Percentiles rank a stretch among this genome's conserved stretches.
Evolutionary conservation across 2,797 vertebrate species (phyloP).

Genomic region (Melanotaenia pygmaea): DNA sequence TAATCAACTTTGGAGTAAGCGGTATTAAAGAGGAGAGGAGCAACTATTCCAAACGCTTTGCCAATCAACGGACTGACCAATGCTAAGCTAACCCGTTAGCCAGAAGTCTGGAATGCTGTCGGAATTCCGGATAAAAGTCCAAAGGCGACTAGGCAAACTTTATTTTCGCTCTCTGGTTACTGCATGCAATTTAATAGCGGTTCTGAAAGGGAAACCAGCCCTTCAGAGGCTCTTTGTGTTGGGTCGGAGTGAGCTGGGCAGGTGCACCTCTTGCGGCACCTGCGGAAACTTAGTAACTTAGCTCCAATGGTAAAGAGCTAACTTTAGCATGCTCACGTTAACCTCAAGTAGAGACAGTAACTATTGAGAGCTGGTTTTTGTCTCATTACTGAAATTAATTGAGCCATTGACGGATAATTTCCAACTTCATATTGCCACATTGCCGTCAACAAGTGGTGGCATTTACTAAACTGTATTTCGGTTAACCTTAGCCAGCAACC

Average conservation of each 20-base stretch:
- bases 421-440: background rate
- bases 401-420: background rate
- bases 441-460: conserved; percentile 1
- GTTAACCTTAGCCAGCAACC: conserved; percentile 34
- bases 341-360: conserved; percentile 9
- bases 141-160: background rate
- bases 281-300: conserved; percentile 66
- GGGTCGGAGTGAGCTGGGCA: conserved; percentile 53
- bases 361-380: background rate
- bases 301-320: conserved; percentile 56
- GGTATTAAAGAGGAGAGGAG: conserved; percentile 45
- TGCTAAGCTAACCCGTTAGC: conserved; percentile 77
- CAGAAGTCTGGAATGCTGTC: conserved; percentile 47
- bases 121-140: conserved; percentile 40
- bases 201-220: conserved; percentile 13
- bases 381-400: background rate
- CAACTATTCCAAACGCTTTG: conserved; percentile 57
- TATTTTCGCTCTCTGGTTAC: background rate
- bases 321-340: conserved; percentile 53
- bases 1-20: conserved; percentile 46
- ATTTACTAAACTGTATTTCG: conserved; percentile 1
- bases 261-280: conserved; percentile 80
- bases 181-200: background rate
- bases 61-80: conserved; percentile 57
- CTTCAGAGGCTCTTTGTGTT: background rate